Percentiles rank a stretch among this genome's conserved stretches.
phyloP scores from a whole-genome alignment of 2,113 vertebrate species.

The Holacanthus passer region DNA sequence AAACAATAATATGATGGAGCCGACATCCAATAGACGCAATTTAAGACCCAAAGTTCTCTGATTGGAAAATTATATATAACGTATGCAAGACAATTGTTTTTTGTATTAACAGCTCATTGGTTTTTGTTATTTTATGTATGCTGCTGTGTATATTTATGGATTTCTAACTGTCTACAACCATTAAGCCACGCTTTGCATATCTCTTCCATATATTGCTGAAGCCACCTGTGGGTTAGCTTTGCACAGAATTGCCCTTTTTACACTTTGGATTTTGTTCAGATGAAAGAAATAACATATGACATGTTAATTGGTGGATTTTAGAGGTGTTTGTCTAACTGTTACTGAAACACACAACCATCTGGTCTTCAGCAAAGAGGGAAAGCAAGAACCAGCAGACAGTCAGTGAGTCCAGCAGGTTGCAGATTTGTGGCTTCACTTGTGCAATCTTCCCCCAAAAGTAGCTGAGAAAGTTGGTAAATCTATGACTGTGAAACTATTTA shows the following conservation, averaged over 20 bases:
- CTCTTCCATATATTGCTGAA: background rate
- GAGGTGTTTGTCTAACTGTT: background rate
- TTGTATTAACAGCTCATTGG: background rate
- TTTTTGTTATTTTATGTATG: background rate
- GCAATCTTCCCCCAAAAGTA: conserved; percentile 33
- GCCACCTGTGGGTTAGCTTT: background rate
- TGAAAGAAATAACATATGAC: background rate
- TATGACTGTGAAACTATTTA: conserved; percentile 53
- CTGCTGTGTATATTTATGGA: background rate
- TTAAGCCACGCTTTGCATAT: background rate
- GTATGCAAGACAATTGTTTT: background rate
- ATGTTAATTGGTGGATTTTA: background rate
- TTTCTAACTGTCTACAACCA: background rate
- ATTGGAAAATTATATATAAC: background rate
- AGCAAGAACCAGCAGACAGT: background rate
- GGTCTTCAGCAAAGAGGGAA: background rate
- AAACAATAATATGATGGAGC: background rate
- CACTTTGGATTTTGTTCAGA: background rate
- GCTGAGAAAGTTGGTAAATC: conserved; percentile 49
- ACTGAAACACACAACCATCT: background rate
- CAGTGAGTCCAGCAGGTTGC: conserved; percentile 3
- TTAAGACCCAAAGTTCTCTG: background rate
- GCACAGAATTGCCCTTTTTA: background rate
- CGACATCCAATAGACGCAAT: background rate
- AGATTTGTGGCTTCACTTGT: background rate